Conservation (phyloP, 2,113 vertebrate species). For the Laticauda laticaudata region DNA sequence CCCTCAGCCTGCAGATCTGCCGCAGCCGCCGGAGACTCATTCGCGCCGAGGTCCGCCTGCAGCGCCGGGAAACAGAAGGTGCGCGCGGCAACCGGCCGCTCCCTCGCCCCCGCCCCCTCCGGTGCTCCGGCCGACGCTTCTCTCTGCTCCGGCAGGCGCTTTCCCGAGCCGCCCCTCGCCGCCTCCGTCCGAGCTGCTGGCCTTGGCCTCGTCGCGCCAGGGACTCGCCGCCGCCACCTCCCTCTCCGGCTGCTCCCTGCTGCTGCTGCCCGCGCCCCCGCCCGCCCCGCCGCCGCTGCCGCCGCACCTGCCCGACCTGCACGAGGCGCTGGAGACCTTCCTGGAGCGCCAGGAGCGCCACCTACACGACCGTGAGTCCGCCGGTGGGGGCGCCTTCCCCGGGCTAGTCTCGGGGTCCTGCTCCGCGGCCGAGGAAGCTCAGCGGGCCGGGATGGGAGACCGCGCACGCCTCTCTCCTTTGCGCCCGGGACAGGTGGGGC, state of each 20-base stretch:
- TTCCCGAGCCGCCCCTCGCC: background rate
- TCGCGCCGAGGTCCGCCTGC: background rate
- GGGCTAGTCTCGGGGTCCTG: background rate
- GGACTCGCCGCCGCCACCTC: background rate
- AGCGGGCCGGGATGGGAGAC: background rate
- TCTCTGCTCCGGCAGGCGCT: background rate
- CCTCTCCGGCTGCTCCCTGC: background rate
- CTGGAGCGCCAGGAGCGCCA: background rate
- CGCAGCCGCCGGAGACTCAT: background rate
- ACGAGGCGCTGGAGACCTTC: background rate
- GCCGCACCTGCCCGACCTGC: background rate
- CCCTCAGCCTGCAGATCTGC: conserved; percentile 13
- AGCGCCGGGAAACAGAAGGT: background rate
- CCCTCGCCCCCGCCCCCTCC: too few relatives aligned
- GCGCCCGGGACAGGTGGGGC: background rate
- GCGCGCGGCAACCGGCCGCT: too few relatives aligned
- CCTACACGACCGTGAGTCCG: conserved; percentile 4
- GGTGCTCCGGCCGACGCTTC: background rate
- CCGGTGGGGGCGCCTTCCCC: background rate
- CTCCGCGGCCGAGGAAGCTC: background rate
- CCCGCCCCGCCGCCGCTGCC: background rate
- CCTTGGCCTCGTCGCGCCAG: background rate
- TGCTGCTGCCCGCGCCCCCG: background rate
- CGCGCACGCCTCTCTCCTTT: background rate
- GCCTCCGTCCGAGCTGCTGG: background rate